Conservation (phyloP, 2,113 vertebrate species). For the Pontoporia blainvillei region DNA sequence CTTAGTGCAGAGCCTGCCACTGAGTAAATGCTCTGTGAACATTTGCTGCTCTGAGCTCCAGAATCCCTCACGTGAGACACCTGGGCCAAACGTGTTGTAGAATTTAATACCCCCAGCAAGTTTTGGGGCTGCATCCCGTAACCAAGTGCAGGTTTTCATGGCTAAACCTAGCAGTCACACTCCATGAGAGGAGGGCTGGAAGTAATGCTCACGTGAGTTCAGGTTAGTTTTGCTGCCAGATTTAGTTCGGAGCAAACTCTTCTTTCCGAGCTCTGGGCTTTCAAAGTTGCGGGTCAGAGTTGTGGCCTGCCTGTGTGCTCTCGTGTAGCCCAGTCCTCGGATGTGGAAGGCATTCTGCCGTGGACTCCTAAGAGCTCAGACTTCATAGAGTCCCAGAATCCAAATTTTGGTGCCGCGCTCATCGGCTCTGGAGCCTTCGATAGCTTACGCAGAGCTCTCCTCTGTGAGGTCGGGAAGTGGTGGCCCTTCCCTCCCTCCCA, state of each 20-base stretch:
- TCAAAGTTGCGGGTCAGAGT: neutral
- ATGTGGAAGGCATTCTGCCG: too few species aligned
- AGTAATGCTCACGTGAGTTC: rapidly evolving
- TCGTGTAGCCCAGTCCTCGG: neutral
- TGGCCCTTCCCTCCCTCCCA: rapidly evolving
- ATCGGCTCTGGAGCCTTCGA: neutral
- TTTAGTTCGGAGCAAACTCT: neutral
- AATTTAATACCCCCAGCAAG: neutral
- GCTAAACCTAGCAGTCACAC: too few species aligned
- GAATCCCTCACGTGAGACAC: neutral
- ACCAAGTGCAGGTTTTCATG: rapidly evolving
- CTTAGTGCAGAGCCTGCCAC: neutral
- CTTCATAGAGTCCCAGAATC: neutral
- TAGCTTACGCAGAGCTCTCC: rapidly evolving
- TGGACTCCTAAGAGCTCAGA: neutral
- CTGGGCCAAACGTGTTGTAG: rapidly evolving
- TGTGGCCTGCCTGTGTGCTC: neutral
- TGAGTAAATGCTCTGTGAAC: rapidly evolving
- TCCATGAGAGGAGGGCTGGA: too few species aligned
- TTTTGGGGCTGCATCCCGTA: rapidly evolving
- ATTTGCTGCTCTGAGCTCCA: neutral
- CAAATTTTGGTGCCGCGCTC: too few species aligned
- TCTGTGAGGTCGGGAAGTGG: rapidly evolving
- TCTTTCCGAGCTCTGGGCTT: neutral
- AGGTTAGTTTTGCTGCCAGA: neutral